phyloP scores from a whole-genome alignment of 2,113 vertebrate genomes.

The Catharus minimus region DNA sequence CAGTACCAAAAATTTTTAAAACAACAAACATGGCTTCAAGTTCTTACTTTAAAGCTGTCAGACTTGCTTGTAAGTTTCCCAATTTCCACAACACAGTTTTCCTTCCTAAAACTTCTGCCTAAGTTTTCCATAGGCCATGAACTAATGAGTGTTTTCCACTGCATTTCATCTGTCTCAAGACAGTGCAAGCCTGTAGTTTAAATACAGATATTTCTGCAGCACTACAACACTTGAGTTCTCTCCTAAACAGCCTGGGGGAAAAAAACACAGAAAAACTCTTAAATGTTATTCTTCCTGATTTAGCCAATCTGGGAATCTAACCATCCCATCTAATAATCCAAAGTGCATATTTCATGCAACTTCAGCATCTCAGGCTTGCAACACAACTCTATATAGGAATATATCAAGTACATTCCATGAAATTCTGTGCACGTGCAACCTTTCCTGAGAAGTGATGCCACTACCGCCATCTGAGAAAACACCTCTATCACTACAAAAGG shows the following conservation, averaged over 20 bases:
- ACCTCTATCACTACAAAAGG: neutral
- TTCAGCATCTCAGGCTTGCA: neutral
- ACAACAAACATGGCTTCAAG: neutral
- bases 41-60: neutral
- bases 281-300: neutral
- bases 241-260: neutral
- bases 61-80: neutral
- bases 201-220: neutral
- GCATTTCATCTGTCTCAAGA: neutral
- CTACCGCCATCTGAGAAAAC: neutral
- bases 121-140: neutral
- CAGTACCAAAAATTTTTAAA: neutral
- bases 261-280: neutral
- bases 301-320: neutral
- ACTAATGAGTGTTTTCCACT: neutral
- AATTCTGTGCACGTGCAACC: accelerated
- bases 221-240: neutral
- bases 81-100: neutral
- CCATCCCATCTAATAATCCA: neutral
- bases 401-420: neutral
- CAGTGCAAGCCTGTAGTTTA: neutral
- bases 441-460: neutral
- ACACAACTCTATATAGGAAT: neutral
- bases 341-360: neutral
- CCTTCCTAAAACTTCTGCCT: neutral